Evolutionary conservation across 2,797 vertebrate genomes (phyloP), one percentile per base, ranked within the genome.

Genomic region (Phylloscopus collybita): DNA sequence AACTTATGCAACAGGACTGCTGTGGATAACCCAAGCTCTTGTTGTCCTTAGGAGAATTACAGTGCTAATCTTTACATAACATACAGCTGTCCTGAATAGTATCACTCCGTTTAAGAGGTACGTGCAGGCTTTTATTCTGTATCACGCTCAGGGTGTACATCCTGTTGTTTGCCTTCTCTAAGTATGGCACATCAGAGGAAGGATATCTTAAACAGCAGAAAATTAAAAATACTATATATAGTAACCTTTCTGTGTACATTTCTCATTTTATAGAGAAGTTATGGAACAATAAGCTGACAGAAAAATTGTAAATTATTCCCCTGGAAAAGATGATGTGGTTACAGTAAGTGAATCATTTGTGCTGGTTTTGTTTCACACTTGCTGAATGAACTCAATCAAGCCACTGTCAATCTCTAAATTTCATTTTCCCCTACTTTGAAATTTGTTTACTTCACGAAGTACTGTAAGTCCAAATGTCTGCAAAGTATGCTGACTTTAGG

Each of bases 1-100:
- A 95, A 92, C 86, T 92, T 95, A 96, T 80, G 94, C 94, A 96
- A 97, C 92, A 95, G 86, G 94, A 94, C 67, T 96, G 96, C 95
- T 73, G 61, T 92, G 91, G 94, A 93, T 80, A 85, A 82, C 96
- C 34, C 81, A 92, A 95, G 96, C 93, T 90, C 95, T 85, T 81
- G n/a, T 42, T 88, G 87, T 86, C 91, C 92, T 96, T 82, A 60
- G 88, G 30, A 96, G 95, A 97, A 91, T 95, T 95, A 97, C 67
- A 67, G 73, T 56, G 72, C 84, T 95, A 96, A 96, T 97, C 96
- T 96, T 95, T 82, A 93, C 36, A 30, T 95, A 91, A 96, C 65
- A 70, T 32, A 81, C 36, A 91, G 85, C 82, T 92, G 92, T 94
- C 92, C 96, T 92, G 90, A 94, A 94, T 82, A 95, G 86, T 34